phyloP scores from a whole-genome alignment of 1,140 invertebrate genomes.

The Ceratina calcarata region DNA sequence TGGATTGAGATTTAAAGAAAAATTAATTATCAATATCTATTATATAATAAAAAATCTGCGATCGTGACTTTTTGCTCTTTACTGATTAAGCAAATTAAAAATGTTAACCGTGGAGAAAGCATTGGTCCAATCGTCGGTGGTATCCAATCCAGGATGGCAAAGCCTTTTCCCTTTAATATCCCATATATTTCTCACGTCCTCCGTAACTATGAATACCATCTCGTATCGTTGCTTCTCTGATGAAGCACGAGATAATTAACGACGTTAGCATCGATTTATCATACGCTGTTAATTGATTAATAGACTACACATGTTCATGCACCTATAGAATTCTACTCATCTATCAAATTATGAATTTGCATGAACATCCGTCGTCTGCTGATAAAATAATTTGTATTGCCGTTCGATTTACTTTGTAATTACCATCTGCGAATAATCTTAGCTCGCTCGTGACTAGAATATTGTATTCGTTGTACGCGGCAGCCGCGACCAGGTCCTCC shows the following conservation, averaged over 20 bases:
- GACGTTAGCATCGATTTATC: not conserved
- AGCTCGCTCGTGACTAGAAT: constrained; percentile 87
- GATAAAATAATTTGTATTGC: not conserved
- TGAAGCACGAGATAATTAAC: constrained; percentile 45
- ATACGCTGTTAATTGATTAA: not conserved
- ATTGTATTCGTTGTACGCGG: constrained; percentile 83
- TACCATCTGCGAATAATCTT: constrained; percentile 70
- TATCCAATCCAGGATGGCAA: constrained; percentile 88
- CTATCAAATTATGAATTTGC: no score
- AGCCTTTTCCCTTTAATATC: constrained; percentile 85
- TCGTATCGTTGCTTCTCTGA: constrained; percentile 83
- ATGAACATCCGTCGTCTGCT: no score
- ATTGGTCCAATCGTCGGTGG: constrained; percentile 84
- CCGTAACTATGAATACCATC: constrained; percentile 86
- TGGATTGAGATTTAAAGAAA: no score
- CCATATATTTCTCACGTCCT: constrained; percentile 81
- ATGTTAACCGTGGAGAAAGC: constrained; percentile 84
- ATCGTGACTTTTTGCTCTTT: no score
- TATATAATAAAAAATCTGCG: no score
- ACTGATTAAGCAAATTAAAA: not conserved
- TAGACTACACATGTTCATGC: no score
- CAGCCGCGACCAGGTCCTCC: constrained; percentile 89
- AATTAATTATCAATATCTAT: no score
- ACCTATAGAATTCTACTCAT: no score
- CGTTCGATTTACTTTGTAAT: constrained; percentile 28